Evolutionary conservation across 2,113 vertebrate species (phyloP).

Genomic region (Mandrillus leucophaeus): DNA sequence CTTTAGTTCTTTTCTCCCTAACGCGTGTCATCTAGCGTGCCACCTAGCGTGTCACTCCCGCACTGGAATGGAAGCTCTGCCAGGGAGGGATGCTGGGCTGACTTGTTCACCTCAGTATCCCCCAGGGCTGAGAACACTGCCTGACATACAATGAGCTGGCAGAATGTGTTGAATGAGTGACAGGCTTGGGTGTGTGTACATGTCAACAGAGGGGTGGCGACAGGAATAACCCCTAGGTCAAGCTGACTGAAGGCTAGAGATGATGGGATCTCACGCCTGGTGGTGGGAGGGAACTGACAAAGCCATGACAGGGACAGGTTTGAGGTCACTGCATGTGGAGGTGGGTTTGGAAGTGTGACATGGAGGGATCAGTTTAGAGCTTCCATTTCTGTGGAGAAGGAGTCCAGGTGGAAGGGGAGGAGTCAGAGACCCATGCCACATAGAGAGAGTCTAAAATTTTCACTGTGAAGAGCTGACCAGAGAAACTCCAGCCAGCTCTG

Average conservation of each 20-base stretch:
- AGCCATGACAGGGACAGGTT: neutral
- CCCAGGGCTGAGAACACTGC: neutral
- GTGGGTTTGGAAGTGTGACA: neutral
- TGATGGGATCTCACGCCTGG: too few relatives aligned
- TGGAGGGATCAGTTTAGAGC: neutral
- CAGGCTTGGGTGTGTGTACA: neutral
- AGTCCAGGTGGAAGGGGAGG: neutral
- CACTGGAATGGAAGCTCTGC: neutral
- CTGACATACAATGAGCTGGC: neutral
- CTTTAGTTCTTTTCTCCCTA: neutral
- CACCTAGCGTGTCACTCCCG: neutral
- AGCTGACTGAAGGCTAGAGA: neutral
- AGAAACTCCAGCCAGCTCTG: neutral
- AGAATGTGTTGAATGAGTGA: neutral
- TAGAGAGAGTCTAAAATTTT: neutral
- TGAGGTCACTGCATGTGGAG: neutral
- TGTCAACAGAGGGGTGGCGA: neutral
- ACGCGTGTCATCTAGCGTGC: neutral
- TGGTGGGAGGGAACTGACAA: neutral
- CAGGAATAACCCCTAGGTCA: neutral
- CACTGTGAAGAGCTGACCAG: fast-evolving
- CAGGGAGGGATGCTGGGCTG: neutral
- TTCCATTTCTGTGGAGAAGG: neutral
- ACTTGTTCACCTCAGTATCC: neutral
- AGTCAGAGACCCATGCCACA: neutral